Base-by-base conservation (phyloP, 2,888 invertebrate genomes). In the Hydraecia micacea region DNA sequence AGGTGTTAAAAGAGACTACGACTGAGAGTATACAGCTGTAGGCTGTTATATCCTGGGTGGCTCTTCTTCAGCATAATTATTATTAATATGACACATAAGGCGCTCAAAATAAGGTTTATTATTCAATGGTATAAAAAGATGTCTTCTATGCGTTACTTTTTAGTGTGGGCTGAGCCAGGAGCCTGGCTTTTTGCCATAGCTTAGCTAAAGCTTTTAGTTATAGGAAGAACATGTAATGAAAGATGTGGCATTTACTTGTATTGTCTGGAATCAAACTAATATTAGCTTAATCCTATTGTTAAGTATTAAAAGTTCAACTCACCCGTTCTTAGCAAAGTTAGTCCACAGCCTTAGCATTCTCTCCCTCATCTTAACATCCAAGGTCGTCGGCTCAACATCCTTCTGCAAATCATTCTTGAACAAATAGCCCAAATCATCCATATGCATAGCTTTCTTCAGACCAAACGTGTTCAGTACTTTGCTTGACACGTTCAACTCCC, bases 321-420 rank as follows among this genome's bases (percentile, higher is more conserved):
- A 97, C 97, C 97, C 96, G 85, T 92, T 89, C 90, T 97, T 97
- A 39, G 96, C 96, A 74, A 97, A 97, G 90, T 97, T 97, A 9
- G 96, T 96, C 96, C 97, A 96, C 3, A 97, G 89, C 58, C 94
- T 88, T 42, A 97, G 80, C 93, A 97, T 94, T 69, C 95, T 89
- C 87, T 97, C 97, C 88, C 96, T 94, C 91, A 93, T 94, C 86
- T 94, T 95, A 11, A 93, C 28, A 90, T 97, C 97, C 82, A 94
- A 91, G 11, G 93, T 84, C 18, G 94, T 94, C 0, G 94, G 93
- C 80, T 93, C 93, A 42, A 94, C 91, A 13, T 93, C 93, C 49
- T 93, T 93, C 89, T 93, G 93, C 11, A 91, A 83, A 13, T 94
- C 94, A 83, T 92, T 95, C 84, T 89, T 95, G 90, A 97, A 97